Conservation (phyloP, 2,888 invertebrate species). For the Pyralis farinalis region DNA sequence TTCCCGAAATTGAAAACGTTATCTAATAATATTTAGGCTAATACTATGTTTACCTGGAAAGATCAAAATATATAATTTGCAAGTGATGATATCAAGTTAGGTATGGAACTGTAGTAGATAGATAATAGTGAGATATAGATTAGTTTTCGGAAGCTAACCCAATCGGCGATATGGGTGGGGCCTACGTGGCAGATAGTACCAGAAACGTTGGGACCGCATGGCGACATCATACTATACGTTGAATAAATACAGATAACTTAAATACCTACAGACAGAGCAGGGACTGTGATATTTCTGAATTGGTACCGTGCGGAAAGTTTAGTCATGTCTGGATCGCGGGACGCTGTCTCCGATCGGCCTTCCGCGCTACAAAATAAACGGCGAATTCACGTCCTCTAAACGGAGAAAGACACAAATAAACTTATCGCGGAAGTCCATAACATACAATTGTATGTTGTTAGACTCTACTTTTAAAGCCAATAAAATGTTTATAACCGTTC, state of each 20-base stretch:
- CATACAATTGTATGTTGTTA: slow-evolving; percentile 8
- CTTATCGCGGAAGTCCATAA: slow-evolving; percentile 17
- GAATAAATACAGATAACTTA: slow-evolving; percentile 13
- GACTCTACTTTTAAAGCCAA: slow-evolving; percentile 20
- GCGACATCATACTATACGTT: slow-evolving; percentile 36
- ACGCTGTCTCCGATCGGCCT: slow-evolving; percentile 55
- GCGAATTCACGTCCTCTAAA: slow-evolving; percentile 30
- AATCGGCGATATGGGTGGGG: neutral
- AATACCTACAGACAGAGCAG: slow-evolving; percentile 33
- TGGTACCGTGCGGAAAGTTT: slow-evolving; percentile 78
- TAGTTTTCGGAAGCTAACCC: neutral
- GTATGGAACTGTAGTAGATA: neutral
- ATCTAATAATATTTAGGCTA: no score
- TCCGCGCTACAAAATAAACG: slow-evolving; percentile 44
- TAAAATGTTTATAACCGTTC: slow-evolving; percentile 29
- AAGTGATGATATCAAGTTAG: neutral
- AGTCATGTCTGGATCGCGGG: slow-evolving; percentile 59
- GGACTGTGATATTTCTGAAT: slow-evolving; percentile 73
- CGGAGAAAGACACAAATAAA: slow-evolving; percentile 20
- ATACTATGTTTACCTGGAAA: no score
- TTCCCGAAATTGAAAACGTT: no score
- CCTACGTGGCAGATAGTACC: neutral
- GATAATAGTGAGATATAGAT: neutral
- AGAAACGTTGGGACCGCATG: slow-evolving; percentile 26
- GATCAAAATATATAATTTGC: neutral